Evolutionary conservation across 35 echinoderm and acorn worm species (phyloP), one percentile per base, ranked within the genome.

Genomic region (Apostichopus californicus): DNA sequence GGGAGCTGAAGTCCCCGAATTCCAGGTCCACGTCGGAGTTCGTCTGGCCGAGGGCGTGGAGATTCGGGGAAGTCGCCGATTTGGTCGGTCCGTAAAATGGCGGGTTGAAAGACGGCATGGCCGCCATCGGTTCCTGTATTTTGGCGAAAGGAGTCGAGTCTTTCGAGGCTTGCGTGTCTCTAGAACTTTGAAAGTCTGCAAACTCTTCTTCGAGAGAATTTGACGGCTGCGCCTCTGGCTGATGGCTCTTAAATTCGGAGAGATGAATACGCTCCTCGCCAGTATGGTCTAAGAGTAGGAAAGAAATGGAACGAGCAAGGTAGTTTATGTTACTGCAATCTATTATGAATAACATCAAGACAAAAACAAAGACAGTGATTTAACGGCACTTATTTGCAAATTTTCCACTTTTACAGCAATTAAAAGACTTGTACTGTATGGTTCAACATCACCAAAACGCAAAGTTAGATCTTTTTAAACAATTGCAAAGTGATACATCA

Each of bases 191-290:
- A 46, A 90, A 84, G 15, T 82, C 81, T 9, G 93, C 93, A 82
- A 93, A 93, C 77, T 93, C 92, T 13, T 93, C 92, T 17, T 86
- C 92, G 6, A 83, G 79, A 55, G 64, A 73, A 54, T 86, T 87
- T 17, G 53, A 60, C 14, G 81, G 92, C 46, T 61, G 80, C 17
- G 83, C 28, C 56, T 92, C 78, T 17, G 89, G 78, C 14, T 83
- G 91, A 54, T 85, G 52, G 9, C 22, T 85, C 71, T 81, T 92
- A 26, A 92, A 92, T 24, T 65, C 80, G 23, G 91, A 84, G 1
- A 92, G 18, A 9, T 81, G 91, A 17, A 92, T 83, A n/a, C 4
- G 54, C 5, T 83, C 91, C 24, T 92, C 89, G 8, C 15, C 14
- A 22, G 77, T 91, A 57, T 79, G 89, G 77, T 91, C 89, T 91